These are phyloP conservation scores for Vulpes lagopus DNA, from an alignment of 2,113 vertebrate species.

Conservation along the genomic window DNA sequence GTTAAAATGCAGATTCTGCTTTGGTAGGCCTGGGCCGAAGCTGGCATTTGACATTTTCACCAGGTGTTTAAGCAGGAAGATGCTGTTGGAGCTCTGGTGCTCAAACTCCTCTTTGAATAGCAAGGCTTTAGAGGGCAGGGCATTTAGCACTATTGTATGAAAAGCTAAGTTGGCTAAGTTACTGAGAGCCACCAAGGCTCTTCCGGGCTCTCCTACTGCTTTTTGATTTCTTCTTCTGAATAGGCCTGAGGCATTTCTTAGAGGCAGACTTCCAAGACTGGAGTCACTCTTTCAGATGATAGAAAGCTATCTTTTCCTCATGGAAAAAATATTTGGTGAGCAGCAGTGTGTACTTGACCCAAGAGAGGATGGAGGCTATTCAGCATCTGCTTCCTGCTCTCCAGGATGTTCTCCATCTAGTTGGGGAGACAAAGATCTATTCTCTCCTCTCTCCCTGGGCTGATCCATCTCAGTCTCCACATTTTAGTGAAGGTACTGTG, in stretches of 20 bases:
- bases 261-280: conserved; percentile 59
- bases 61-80: neutral
- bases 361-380: neutral
- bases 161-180: neutral
- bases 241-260: conserved; percentile 62
- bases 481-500: neutral
- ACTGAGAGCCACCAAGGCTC: neutral
- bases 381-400: neutral
- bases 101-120: neutral
- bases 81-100: neutral
- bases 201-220: neutral
- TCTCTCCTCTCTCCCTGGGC: neutral
- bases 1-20: neutral
- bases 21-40: neutral
- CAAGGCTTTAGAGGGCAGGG: neutral
- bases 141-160: rapidly evolving
- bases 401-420: neutral
- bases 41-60: neutral
- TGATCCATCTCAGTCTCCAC: neutral
- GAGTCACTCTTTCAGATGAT: conserved; percentile 45
- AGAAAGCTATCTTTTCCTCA: conserved; percentile 62
- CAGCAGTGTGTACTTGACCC: conserved; percentile 8
- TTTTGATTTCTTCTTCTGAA: conserved; percentile 59
- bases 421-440: neutral
- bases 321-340: conserved; percentile 58